Evolutionary conservation across 1,140 invertebrate genomes (phyloP).

Genomic region (Steinernema khuongi): DNA sequence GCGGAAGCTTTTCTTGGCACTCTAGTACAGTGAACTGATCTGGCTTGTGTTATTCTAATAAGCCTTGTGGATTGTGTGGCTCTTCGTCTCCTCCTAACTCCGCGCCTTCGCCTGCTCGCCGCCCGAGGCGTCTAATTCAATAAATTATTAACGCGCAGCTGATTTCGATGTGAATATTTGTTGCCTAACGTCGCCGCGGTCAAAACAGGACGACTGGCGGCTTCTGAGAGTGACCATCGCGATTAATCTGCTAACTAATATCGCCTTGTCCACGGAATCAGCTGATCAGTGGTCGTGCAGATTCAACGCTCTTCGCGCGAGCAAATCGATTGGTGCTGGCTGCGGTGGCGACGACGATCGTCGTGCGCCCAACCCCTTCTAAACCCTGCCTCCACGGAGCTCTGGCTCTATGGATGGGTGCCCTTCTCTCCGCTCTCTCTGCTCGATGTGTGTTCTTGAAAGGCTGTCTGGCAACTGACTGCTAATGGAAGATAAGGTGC

Average conservation of each 20-base stretch:
- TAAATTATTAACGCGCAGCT: neutral
- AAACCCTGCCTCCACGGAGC: slow-evolving; percentile 5
- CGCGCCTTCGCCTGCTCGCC: neutral
- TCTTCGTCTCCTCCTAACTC: too few species aligned
- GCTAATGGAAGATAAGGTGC: neutral
- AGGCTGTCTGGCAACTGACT: neutral
- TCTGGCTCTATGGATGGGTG: slow-evolving; percentile 8
- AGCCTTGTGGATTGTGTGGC: too few species aligned
- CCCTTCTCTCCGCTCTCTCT: neutral
- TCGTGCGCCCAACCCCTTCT: slow-evolving; percentile 7
- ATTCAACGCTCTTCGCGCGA: neutral
- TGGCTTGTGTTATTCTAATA: too few species aligned
- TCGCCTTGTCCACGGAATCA: neutral
- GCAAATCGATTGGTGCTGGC: neutral
- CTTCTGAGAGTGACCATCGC: too few species aligned
- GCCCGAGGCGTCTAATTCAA: neutral
- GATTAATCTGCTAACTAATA: neutral
- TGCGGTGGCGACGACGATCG: neutral
- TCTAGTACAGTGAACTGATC: too few species aligned
- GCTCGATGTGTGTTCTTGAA: neutral
- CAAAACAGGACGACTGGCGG: too few species aligned
- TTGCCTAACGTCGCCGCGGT: too few species aligned
- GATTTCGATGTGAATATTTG: neutral
- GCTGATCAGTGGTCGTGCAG: neutral
- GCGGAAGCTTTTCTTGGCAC: too few species aligned